Conservation (phyloP, 2,113 vertebrate species). For the Lepisosteus oculatus region DNA sequence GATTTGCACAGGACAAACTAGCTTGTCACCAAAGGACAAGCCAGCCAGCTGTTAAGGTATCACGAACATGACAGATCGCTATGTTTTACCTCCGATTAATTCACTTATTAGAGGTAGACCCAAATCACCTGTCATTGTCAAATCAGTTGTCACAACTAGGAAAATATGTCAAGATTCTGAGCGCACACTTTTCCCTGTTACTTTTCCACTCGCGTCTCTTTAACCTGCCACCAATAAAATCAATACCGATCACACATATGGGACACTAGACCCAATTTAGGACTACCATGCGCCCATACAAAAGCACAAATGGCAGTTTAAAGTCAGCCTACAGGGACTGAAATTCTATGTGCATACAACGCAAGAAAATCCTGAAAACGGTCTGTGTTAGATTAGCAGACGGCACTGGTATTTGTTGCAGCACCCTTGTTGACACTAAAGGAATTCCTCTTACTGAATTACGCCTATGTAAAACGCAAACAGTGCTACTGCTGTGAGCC, state of each 20-base stretch:
- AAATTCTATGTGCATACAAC: neutral
- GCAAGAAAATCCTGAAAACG: conserved; percentile 2
- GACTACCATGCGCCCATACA: neutral
- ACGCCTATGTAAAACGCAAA: conserved; percentile 10
- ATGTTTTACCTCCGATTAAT: conserved; percentile 86
- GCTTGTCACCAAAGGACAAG: conserved; percentile 80
- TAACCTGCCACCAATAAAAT: conserved; percentile 30
- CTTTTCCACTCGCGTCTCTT: conserved; percentile 17
- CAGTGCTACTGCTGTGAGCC: conserved; percentile 10
- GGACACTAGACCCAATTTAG: neutral
- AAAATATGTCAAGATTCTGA: conserved; percentile 64
- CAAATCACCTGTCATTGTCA: conserved; percentile 83
- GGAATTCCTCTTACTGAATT: conserved; percentile 1
- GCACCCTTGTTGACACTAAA: conserved; percentile 9
- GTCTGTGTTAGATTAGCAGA: conserved; percentile 4
- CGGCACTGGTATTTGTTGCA: conserved; percentile 12
- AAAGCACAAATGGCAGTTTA: conserved; percentile 13
- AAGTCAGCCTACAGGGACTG: conserved; percentile 2
- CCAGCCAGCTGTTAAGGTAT: conserved; percentile 84
- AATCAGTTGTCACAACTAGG: conserved; percentile 74
- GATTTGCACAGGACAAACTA: conserved; percentile 86
- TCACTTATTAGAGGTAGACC: conserved; percentile 79
- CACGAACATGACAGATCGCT: conserved; percentile 84
- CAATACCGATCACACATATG: conserved; percentile 26
- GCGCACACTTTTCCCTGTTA: conserved; percentile 13